Conservation (phyloP, 64 coral and sea anemone genomes). For the Dendronephthya gigantea region DNA sequence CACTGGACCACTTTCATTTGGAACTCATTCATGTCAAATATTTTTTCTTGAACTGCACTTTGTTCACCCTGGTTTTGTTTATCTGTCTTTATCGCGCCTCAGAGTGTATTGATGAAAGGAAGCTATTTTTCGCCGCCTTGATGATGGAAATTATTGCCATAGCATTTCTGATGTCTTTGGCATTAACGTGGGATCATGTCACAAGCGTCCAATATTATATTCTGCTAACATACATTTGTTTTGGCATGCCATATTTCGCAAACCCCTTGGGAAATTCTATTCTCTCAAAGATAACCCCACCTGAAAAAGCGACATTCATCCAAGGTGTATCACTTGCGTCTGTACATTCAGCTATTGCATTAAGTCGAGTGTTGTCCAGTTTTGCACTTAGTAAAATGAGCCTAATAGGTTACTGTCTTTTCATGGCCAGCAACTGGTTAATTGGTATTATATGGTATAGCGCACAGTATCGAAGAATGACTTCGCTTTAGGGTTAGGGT, state of each 20-base stretch:
- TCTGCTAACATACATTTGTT: background rate
- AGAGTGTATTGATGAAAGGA: background rate
- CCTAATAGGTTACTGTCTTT: background rate
- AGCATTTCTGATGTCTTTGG: background rate
- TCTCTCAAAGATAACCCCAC: background rate
- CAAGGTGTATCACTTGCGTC: background rate
- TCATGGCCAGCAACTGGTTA: background rate
- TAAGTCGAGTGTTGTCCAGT: background rate
- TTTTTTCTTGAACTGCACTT: background rate
- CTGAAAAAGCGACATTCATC: background rate
- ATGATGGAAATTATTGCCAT: background rate
- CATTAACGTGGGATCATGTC: background rate
- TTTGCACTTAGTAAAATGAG: background rate
- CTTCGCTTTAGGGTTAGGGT: no score
- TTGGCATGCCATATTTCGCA: slow-evolving; percentile 4
- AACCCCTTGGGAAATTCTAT: background rate
- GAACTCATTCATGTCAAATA: background rate
- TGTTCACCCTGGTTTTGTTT: background rate
- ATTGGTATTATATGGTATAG: background rate
- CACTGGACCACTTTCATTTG: background rate
- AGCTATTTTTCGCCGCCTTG: background rate
- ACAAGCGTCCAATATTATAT: background rate
- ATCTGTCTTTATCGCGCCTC: background rate
- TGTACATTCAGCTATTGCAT: background rate
- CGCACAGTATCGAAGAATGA: background rate